Percentiles rank a stretch among this genome's conserved stretches.
Evolutionary conservation across 2,113 vertebrate genomes (phyloP).

Genomic region (Anarrhichthys ocellatus): DNA sequence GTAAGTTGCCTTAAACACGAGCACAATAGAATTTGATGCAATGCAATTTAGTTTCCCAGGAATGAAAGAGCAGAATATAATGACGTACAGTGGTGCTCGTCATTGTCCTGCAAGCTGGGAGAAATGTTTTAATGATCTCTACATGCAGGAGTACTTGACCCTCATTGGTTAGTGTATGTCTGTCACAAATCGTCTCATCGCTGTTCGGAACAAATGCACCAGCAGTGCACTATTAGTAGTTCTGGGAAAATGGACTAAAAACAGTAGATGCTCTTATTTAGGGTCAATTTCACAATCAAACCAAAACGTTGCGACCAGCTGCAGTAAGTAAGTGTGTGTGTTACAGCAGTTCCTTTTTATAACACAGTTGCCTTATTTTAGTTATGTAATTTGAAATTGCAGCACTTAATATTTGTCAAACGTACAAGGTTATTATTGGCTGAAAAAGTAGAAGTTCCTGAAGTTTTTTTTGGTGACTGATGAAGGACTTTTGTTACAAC

Average conservation of each 20-base stretch:
- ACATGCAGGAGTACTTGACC: constrained; percentile 20
- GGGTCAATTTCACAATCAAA: constrained; percentile 32
- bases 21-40: constrained; percentile 7
- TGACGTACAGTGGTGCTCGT: constrained; percentile 21
- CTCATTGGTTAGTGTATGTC: constrained; percentile 32
- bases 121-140: constrained; percentile 28
- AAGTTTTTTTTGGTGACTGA: not conserved
- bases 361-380: not conserved
- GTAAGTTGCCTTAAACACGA: constrained; percentile 81
- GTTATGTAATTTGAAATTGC: not conserved
- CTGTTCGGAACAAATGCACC: constrained; percentile 48
- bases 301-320: not conserved
- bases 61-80: constrained; percentile 31
- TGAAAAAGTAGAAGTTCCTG: not conserved
- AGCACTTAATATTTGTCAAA: constrained; percentile 12
- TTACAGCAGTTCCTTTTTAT: not conserved
- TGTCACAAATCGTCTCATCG: constrained; percentile 33
- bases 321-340: not conserved
- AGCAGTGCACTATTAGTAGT: constrained; percentile 39
- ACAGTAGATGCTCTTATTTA: constrained; percentile 35
- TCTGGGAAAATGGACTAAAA: constrained; percentile 39
- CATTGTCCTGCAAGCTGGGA: constrained; percentile 41
- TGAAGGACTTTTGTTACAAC: not conserved
- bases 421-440: constrained; percentile 1
- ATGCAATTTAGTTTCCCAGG: constrained; percentile 37